A percentile compares a stretch with the other conserved stretches of the same genome.
These are phyloP conservation scores for Quadroppia sp. DNA, from an alignment of 2,888 invertebrate species.

Conservation along the genomic window DNA sequence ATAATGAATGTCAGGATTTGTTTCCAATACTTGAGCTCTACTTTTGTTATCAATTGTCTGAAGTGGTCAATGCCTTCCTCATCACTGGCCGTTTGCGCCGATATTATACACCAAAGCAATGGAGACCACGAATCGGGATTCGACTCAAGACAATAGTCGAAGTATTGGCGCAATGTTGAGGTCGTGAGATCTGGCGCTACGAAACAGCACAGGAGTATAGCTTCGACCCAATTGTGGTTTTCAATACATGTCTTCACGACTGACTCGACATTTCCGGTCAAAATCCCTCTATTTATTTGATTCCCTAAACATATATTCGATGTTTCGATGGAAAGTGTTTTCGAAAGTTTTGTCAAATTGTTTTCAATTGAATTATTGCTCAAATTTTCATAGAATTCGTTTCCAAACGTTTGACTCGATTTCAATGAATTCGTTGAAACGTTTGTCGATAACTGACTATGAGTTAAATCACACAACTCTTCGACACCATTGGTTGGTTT, in stretches of 20 bases:
- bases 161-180: conserved; percentile 18
- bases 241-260: conserved; percentile 13
- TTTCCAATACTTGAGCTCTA: conserved; percentile 30
- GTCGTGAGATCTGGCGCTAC: conserved; percentile 1
- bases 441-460: neutral
- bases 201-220: conserved; percentile 31
- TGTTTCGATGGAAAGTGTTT: conserved; percentile 1
- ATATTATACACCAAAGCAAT: conserved; percentile 32
- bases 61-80: neutral
- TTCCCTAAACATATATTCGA: conserved; percentile 4
- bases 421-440: neutral
- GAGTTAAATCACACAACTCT: conserved; percentile 9
- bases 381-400: neutral
- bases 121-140: conserved; percentile 32
- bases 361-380: neutral
- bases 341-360: neutral
- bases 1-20: conserved; percentile 26
- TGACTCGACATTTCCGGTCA: conserved; percentile 27
- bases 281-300: conserved; percentile 14
- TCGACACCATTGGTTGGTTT: neutral
- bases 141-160: conserved; percentile 13
- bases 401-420: neutral
- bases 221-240: conserved; percentile 31
- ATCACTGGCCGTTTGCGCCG: conserved; percentile 15
- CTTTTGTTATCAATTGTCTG: conserved; percentile 10